Base-by-base conservation (phyloP, 2,113 vertebrate genomes). In the Coryphaenoides rupestris region DNA sequence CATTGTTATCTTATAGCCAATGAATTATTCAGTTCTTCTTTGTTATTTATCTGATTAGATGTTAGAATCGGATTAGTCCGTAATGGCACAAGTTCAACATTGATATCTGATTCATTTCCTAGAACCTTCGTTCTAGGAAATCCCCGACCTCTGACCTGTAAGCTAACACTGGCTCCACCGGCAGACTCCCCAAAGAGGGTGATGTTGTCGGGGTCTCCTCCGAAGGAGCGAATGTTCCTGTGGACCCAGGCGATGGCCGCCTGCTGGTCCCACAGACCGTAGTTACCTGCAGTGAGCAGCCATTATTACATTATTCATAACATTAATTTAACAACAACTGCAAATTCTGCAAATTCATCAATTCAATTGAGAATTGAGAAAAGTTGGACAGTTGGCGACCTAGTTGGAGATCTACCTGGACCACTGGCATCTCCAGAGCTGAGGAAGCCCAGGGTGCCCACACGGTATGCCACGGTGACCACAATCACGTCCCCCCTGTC, bases 101-200 rank as follows among this genome's bases (percentile, higher is more conserved):
- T 12, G 9, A 7, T 33, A 33, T 33, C 28, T 33, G 28, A 33
- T 33, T 33, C 2, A 33, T 33, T 33, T 33, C 28, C 28, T 33
- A 33, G 33, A 40, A n/a, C 33, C 33, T 40, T 33, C n/a, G n/a
- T n/a, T n/a, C n/a, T n/a, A n/a, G n/a, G n/a, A n/a, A n/a, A n/a
- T n/a, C 28, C 28, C 9, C 13, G 33, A 40, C 16, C 15, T 49
- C 53, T 65, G 47, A 98, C 96, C 95, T 99, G 95, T 40, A 98
- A 89, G 60, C 88, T 93, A 53, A 93, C 93, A 0, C 94, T 94
- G 66, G 49, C 80, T 0, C 2, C 91, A 16, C 97, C 97, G 0
- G 96, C 97, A 0, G 97, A 99, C 49, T 99, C 95, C 62, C 97
- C 97, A 21, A 99, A 98, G 77, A 99, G 1, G 19, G 95, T 98